Evolutionary conservation across 2,888 invertebrate genomes (phyloP).

Genomic region (Diarsia brunnea): DNA sequence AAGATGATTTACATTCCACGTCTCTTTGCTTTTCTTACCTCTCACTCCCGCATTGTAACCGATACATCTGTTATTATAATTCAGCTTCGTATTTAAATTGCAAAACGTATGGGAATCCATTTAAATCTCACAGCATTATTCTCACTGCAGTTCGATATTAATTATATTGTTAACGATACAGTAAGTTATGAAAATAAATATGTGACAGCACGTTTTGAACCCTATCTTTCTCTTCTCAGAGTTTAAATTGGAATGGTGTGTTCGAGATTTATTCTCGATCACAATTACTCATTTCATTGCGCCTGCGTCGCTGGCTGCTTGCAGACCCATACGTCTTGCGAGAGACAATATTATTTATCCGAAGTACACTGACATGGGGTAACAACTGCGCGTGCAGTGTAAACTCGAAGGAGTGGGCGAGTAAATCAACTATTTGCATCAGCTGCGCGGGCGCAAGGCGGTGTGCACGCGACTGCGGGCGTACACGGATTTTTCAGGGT

Average conservation of each 20-base stretch:
- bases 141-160: slow-evolving; percentile 50
- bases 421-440: slow-evolving; percentile 89
- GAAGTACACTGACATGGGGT: slow-evolving; percentile 74
- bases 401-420: slow-evolving; percentile 76
- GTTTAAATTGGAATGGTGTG: slow-evolving; percentile 12
- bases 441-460: slow-evolving; percentile 62
- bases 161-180: slow-evolving; percentile 66
- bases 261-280: slow-evolving; percentile 72
- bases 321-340: slow-evolving; percentile 80
- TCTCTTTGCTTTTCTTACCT: slow-evolving; percentile 36
- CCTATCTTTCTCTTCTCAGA: neutral
- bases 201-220: slow-evolving; percentile 1
- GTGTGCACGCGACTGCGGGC: slow-evolving; percentile 54
- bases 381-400: slow-evolving; percentile 74
- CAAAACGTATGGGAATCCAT: slow-evolving; percentile 49
- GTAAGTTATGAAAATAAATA: slow-evolving; percentile 38
- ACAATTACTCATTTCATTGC: slow-evolving; percentile 85
- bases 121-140: slow-evolving; percentile 57
- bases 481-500: slow-evolving; percentile 51
- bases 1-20: slow-evolving; percentile 22
- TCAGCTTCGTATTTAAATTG: slow-evolving; percentile 50
- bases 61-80: slow-evolving; percentile 55
- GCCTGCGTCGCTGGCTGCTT: slow-evolving; percentile 72
- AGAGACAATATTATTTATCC: slow-evolving; percentile 85
- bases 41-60: slow-evolving; percentile 28